Evolutionary conservation across 2,797 vertebrate species (phyloP), one percentile per base, ranked within the genome.

Genomic region (Myotis vivesi): DNA sequence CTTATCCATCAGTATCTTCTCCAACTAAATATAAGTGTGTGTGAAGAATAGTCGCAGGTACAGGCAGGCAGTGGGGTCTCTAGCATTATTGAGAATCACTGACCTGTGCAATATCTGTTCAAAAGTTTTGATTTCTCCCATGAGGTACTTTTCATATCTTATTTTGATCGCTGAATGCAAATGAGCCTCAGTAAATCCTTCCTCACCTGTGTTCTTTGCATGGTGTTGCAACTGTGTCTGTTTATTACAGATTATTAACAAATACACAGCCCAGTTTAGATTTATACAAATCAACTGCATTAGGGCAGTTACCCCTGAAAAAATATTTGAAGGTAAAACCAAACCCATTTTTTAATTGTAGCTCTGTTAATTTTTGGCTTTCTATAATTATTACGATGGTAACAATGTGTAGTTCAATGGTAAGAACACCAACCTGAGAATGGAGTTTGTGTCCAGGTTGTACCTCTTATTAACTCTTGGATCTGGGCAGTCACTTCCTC

Each of bases 121-220:
- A 95, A 83, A 94, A 95, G 64, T 91, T 94, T 93, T 87, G 92
- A 96, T 96, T 96, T 96, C 87, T 95, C 86, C 76, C 5, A 16
- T 55, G 87, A 85, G 93, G 41, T 95, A 66, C 75, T 97, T 97
- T 97, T 96, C 94, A 96, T 97, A 95, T 94, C 84, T 97, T 97
- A 97, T 97, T 97, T 97, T 97, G 96, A 97, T 96, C 94, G 85
- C 93, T 57, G 71, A 91, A 97, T 97, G 97, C 97, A 97, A 97
- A 97, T 91, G 57, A 89, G 49, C 51, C 62, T 77, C 68, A 55
- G 83, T 49, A 77, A 95, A 73, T 82, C 71, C 90, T 89, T 84
- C 66, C 68, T 96, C 96, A 96, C 96, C 95, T 97, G 97, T 84
- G 92, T 87, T 96, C 91, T 96, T 97, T 97, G 95, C 92, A 96